phyloP scores from a whole-genome alignment of 2,113 vertebrate species.

The Mormyrus iriodes region DNA sequence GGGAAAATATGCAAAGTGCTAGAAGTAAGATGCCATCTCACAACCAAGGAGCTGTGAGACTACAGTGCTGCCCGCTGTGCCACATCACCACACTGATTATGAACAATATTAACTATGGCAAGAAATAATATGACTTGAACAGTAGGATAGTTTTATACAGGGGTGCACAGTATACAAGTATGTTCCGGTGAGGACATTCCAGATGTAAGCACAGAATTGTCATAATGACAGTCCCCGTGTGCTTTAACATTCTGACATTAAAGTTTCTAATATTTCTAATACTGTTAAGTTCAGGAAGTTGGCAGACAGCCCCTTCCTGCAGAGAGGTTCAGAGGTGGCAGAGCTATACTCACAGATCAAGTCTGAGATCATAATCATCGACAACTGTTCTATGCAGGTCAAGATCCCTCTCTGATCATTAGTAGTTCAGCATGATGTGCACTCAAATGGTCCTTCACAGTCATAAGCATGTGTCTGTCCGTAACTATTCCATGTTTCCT shows the following conservation, averaged over 20 bases:
- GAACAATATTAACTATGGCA: neutral
- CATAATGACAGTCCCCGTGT: neutral
- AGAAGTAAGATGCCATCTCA: neutral
- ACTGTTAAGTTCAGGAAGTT: conserved; percentile 71
- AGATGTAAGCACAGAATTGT: neutral
- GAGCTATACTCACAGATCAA: conserved; percentile 90
- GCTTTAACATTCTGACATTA: conserved; percentile 20
- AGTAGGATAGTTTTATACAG: neutral
- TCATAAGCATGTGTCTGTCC: neutral
- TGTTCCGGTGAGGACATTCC: neutral
- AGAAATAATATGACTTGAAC: neutral
- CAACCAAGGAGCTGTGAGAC: neutral
- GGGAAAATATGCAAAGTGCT: neutral
- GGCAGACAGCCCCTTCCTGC: conserved; percentile 85
- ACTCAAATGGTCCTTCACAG: neutral
- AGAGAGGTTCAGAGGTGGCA: conserved; percentile 83
- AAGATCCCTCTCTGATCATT: neutral
- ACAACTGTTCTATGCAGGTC: conserved; percentile 98
- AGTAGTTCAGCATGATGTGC: neutral
- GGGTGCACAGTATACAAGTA: neutral
- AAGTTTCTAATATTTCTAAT: neutral
- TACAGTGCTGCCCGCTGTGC: neutral
- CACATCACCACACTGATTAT: neutral
- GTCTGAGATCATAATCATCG: conserved; percentile 91
- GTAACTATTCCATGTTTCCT: neutral